Evolutionary conservation across 2,113 vertebrate species (phyloP).

Genomic region (Cnemophilus loriae): DNA sequence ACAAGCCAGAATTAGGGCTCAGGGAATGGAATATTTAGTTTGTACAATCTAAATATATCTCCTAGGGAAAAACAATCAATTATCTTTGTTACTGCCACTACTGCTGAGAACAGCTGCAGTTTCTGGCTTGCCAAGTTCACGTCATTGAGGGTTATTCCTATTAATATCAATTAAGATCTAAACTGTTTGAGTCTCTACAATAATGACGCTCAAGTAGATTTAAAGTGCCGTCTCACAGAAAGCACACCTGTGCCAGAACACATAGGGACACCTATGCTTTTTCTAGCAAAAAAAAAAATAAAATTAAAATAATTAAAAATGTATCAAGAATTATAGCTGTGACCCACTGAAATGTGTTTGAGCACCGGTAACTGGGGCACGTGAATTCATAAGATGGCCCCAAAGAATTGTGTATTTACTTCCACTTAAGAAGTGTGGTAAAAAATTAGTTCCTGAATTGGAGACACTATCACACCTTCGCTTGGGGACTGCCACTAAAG

Average conservation of each 20-base stretch:
- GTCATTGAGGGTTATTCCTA: conserved; percentile 32
- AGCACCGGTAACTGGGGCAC: fast-evolving
- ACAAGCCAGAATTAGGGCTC: background rate
- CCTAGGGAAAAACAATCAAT: conserved; percentile 57
- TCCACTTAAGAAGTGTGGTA: background rate
- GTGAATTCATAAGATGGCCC: background rate
- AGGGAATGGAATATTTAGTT: conserved; percentile 17
- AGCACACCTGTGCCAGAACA: background rate
- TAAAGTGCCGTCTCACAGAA: background rate
- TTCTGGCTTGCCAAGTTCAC: conserved; percentile 39
- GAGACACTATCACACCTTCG: background rate
- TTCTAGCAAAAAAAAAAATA: background rate
- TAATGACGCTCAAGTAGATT: background rate
- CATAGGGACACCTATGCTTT: background rate
- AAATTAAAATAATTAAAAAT: background rate
- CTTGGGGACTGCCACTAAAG: background rate
- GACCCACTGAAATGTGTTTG: background rate
- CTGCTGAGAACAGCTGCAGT: conserved; percentile 52
- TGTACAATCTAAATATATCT: conserved; percentile 32
- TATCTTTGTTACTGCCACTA: conserved; percentile 44
- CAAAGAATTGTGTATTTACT: background rate
- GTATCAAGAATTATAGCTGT: background rate
- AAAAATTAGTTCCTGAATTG: background rate
- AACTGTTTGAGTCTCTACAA: background rate
- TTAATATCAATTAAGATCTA: conserved; percentile 60